Evolutionary conservation across 2,888 invertebrate species (phyloP), one percentile per base, ranked within the genome.

Genomic region (Choristoneura rosaceana): DNA sequence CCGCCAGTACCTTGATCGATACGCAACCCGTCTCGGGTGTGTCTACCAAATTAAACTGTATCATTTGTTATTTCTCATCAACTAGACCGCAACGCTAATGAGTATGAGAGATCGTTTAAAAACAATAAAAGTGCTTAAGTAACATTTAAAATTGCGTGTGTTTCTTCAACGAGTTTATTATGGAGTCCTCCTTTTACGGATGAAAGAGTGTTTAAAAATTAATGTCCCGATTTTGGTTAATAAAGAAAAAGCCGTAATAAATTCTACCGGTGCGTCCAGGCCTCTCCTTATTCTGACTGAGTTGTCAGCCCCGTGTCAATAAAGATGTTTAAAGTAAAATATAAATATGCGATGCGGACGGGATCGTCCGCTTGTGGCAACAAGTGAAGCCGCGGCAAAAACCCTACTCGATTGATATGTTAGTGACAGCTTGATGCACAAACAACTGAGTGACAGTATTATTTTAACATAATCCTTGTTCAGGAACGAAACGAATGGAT

Each of bases 381-480:
- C 87, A 86, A 89, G 88, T 87, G 86, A 85, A 85, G 86, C 81
- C 79, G 86, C 87, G 82, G 85, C 88, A 93, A 93, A 92, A 93
- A 92, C 90, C 85, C 87, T 86, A 84, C 82, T 75, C 81, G 90
- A 92, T 94, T 93, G 94, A 94, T 90, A 92, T 90, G 93, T 93
- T 90, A 92, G 90, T 91, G 94, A 92, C 93, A 92, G 90, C 79
- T 80, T 83, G 91, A 92, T 93, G 91, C 93, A 93, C 92, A 91
- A 91, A 91, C 91, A 92, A 89, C 88, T 85, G 89, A 88, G 89
- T 84, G 89, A 89, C 90, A 88, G 92, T 80, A 91, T 91, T 91
- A 90, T 92, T 92, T 93, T 93, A 93, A 85, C 93, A 93, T 93
- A 93, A 91, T 92, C 92, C 90, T 91, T 92, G 93, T 91, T 87